Evolutionary conservation across 1,140 invertebrate species (phyloP), one percentile per base, ranked within the genome.

Genomic region (Zaprionus tsacasi): DNA sequence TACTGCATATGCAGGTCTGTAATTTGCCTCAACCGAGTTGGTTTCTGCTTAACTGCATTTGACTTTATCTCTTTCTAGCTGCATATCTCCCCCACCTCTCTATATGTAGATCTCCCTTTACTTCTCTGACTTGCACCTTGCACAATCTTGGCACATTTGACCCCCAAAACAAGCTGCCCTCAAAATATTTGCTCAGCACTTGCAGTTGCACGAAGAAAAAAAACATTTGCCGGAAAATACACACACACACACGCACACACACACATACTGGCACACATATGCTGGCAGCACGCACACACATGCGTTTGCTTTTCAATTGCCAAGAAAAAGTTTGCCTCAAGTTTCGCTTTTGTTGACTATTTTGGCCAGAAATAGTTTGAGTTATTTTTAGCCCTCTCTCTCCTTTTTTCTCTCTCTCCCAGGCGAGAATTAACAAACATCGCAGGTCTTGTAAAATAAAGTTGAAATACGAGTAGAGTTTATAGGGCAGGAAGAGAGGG

Each of bases 361-460:
- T 80, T 83, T 83, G 64, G 48, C 80, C 63, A 70, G 86, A 77
- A 79, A 71, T 70, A 59, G 25, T 66, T 65, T 7, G 7, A 55
- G 61, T 48, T 38, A 25, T 57, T 50, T 35, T 72, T 48, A 15
- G 0, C 11, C 17, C 45, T 35, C 35, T 35, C 64, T 59, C 57
- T 76, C 25, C 45, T 50, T 57, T 13, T n/a, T 3, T 15, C 7
- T 4, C 17, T 25, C 17, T 50, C 17, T 43, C 33, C 58, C 21
- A 55, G 70, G 77, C 74, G 73, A 87, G 73, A 87, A 87, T 87
- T 87, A 87, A 87, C 82, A 89, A 87, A 87, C 83, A 87, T 79
- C 63, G 30, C 69, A 79, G 68, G 69, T 70, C 66, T 66, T 79
- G 79, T 68, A 65, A 82, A 71, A 61, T 57, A 86, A 79, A 80